Evolutionary conservation across 2,113 vertebrate species (phyloP).

Genomic region (Alectura lathami): DNA sequence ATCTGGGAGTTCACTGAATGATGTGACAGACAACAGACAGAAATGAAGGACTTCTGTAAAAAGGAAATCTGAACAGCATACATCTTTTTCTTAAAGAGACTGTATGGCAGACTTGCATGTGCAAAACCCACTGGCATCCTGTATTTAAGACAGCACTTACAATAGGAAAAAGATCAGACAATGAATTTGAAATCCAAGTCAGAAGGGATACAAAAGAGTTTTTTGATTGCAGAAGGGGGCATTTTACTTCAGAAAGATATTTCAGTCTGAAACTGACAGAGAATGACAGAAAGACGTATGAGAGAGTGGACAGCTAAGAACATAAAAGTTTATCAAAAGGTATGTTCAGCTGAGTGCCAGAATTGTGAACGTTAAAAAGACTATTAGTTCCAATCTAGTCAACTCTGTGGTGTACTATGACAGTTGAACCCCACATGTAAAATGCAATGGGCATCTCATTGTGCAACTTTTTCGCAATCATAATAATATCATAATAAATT

Average conservation of each 20-base stretch:
- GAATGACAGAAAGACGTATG: not conserved
- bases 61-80: not conserved
- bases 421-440: not conserved
- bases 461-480: not conserved
- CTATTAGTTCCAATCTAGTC: not conserved
- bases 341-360: not conserved
- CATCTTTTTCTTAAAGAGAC: not conserved
- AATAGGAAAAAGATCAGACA: not conserved
- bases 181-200: not conserved
- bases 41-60: not conserved
- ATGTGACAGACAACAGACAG: not conserved
- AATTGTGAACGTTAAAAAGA: not conserved
- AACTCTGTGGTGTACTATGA: not conserved
- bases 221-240: not conserved
- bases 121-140: not conserved
- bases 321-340: not conserved
- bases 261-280: not conserved
- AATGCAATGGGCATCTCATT: not conserved
- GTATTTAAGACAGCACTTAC: not conserved
- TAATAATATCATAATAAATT: not conserved
- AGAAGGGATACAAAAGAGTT: not conserved
- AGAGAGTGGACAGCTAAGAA: not conserved
- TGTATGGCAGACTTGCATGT: not conserved
- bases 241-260: not conserved
- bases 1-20: not conserved